Evolutionary conservation across 2,797 vertebrate species (phyloP).

Genomic region (Eulemur coronatus): DNA sequence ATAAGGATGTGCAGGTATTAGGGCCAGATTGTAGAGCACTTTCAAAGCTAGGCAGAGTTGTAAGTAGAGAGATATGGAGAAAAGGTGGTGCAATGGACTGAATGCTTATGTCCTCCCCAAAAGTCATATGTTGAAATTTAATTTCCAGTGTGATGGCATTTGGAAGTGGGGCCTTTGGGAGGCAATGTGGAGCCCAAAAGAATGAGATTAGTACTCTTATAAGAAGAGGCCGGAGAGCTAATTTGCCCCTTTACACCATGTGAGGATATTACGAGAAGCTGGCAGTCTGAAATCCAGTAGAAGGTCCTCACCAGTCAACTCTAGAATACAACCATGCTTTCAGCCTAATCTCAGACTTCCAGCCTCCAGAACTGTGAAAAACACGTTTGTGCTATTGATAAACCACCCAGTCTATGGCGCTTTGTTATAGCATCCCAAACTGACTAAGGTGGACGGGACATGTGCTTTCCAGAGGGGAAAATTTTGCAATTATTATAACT

Average conservation of each 20-base stretch:
- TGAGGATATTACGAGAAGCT: background rate
- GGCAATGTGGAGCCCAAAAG: background rate
- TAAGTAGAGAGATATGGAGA: background rate
- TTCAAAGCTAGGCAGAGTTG: background rate
- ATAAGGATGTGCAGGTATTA: background rate
- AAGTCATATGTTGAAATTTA: background rate
- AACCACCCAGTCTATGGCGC: background rate
- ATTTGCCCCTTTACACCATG: background rate
- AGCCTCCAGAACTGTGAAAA: background rate
- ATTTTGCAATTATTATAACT: background rate
- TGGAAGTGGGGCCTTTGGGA: background rate
- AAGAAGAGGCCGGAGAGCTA: background rate
- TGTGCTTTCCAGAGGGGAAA: background rate
- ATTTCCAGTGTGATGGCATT: background rate
- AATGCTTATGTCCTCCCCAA: background rate
- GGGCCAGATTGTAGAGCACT: background rate
- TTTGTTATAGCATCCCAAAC: background rate
- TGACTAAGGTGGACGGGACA: background rate
- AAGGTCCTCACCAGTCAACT: background rate
- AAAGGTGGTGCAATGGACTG: background rate
- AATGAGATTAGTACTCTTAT: background rate
- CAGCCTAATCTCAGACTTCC: background rate
- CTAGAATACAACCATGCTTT: background rate
- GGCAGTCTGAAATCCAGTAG: background rate
- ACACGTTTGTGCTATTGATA: background rate